Conservation (phyloP, 2,797 vertebrate species). For the Hafferia zeledoni region DNA sequence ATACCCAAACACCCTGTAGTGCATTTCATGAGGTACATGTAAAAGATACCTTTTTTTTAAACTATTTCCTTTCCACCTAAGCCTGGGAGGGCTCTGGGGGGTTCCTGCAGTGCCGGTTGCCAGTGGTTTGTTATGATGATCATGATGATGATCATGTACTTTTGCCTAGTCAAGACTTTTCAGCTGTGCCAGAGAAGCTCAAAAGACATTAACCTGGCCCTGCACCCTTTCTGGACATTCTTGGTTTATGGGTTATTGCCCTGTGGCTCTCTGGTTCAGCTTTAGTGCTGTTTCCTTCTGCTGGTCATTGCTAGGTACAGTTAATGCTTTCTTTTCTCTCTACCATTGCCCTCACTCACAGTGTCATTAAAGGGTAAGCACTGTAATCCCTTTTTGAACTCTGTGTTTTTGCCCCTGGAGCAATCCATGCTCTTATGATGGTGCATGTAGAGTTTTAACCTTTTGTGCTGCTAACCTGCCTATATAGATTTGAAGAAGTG, state of each 20-base stretch:
- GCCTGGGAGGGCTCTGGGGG: not conserved
- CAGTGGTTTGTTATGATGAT: not conserved
- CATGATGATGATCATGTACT: not conserved
- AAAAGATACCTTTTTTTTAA: not conserved
- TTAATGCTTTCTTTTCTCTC: not conserved
- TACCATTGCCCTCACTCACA: not conserved
- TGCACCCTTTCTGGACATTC: not conserved
- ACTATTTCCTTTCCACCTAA: not conserved
- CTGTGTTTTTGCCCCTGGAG: not conserved
- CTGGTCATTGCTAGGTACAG: not conserved
- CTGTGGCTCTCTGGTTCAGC: not conserved
- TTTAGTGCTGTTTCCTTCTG: not conserved
- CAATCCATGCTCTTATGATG: not conserved
- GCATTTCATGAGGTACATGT: not conserved
- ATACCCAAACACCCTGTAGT: not conserved
- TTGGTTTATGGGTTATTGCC: not conserved
- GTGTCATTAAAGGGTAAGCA: not conserved
- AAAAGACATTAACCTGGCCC: not conserved
- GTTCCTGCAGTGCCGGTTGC: not conserved
- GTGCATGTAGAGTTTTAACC: not conserved
- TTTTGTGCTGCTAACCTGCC: not conserved
- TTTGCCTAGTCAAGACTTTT: not conserved
- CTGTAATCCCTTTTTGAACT: not conserved
- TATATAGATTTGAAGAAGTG: not conserved
- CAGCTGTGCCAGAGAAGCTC: not conserved